Evolutionary conservation across 2,113 vertebrate genomes (phyloP).

Genomic region (Colossoma macropomum): DNA sequence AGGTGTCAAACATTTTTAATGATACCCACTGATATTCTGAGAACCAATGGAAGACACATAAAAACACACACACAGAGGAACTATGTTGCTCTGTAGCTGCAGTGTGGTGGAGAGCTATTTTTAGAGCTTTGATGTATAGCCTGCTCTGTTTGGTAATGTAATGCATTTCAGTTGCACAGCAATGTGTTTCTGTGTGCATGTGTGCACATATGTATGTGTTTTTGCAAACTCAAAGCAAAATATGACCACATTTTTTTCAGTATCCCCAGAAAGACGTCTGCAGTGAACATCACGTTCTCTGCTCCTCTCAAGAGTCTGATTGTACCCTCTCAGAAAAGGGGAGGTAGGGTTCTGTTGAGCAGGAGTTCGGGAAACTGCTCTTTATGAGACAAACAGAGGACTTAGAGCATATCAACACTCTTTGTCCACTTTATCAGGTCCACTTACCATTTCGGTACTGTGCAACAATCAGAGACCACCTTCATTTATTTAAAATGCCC

Average conservation of each 20-base stretch:
- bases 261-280: background rate
- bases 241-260: background rate
- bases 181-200: conserved; percentile 9
- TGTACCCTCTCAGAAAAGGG: background rate
- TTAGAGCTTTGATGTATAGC: conserved; percentile 46
- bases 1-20: background rate
- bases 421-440: no score
- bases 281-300: background rate
- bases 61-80: background rate
- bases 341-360: no score
- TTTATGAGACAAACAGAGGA: no score
- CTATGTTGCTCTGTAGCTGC: conserved; percentile 10
- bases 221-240: background rate
- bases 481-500: no score
- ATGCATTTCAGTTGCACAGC: conserved; percentile 33
- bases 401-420: no score
- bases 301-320: conserved; percentile 3
- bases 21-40: background rate
- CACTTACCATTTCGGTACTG: no score
- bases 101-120: conserved; percentile 36
- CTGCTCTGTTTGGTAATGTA: conserved; percentile 36
- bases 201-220: background rate
- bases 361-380: no score
- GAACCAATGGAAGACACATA: background rate
- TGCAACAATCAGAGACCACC: no score